These are phyloP conservation scores for Poecilia wingei DNA, from an alignment of 2,797 vertebrate species.

Conservation along the genomic window DNA sequence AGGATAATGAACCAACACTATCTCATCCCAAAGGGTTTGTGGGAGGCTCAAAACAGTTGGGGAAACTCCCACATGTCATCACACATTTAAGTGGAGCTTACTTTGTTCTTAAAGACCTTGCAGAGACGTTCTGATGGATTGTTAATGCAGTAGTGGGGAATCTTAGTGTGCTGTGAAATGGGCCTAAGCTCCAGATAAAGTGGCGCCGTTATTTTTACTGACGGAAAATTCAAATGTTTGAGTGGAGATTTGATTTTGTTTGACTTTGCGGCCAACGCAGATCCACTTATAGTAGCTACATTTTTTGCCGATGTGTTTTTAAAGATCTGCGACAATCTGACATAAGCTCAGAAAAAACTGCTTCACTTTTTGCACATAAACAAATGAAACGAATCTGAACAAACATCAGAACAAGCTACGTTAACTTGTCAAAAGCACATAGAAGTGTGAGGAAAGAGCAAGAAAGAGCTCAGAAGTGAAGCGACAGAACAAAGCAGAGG, in stretches of 20 bases:
- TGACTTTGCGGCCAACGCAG: not conserved
- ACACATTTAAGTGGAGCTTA: not conserved
- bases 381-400: not conserved
- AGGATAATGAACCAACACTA: not conserved
- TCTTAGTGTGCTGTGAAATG: not conserved
- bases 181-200: not conserved
- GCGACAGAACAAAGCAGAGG: constrained; percentile 51
- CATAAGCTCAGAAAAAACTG: not conserved
- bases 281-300: not conserved
- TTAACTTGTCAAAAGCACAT: constrained; percentile 28
- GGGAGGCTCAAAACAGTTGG: not conserved
- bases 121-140: not conserved
- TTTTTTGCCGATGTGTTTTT: not conserved
- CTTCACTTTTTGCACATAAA: not conserved
- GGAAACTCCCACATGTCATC: not conserved
- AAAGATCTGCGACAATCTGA: not conserved
- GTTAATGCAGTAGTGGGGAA: not conserved
- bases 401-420: constrained; percentile 28
- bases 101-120: not conserved
- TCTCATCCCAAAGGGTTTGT: not conserved
- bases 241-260: not conserved
- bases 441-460: constrained; percentile 21
- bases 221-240: not conserved
- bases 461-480: constrained; percentile 21
- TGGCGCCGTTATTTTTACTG: not conserved